Base-by-base conservation (phyloP, 1,140 invertebrate genomes). In the Proales similis region DNA sequence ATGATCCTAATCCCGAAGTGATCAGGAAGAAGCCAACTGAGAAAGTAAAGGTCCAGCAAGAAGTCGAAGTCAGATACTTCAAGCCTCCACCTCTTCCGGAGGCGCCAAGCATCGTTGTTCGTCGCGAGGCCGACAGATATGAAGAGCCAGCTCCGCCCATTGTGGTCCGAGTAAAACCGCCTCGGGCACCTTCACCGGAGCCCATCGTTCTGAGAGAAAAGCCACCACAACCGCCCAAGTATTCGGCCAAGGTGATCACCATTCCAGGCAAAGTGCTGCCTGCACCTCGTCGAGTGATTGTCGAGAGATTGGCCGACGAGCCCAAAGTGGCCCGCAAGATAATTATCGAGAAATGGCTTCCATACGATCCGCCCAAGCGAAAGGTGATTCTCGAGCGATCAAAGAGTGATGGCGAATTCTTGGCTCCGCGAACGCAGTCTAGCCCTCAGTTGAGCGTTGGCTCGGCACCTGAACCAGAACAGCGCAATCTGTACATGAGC, bases 291-390 rank as follows among this genome's bases (percentile, higher is more conserved):
- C 61, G 20, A 20, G 45, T 63, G 0, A 63, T 63, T 38, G 17
- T 63, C 30, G 45, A 63, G 49, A 32, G 43, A 29, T 17, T 48
- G 17, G 46, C 45, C 11, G n/a, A 32, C 1, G 14, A 48, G 12
- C 61, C 61, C 27, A 22, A 45, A n/a, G 49, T 48, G 32, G 46
- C 45, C 12, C 61, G 20, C 24, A 36, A 45, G 4, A 7, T 63
- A 20, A 48, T 63, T 12, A 48, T 63, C 30, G 61, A 63, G 26
- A 63, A 48, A 63, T 63, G 61, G 61, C 42, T 63, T 26, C 61
- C 61, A 20, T 48, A 63, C 32, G 49, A 63, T 29, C 51, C 51
- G 20, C 51, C 51, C 39, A 39, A 36, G 26, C 19, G 51, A 7
- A 57, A 57, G 45, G 36, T 57, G 2, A 39, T 57, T 22, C 45